phyloP scores from a whole-genome alignment of 2,113 vertebrate genomes.

The Dicerorhinus sumatrensis region DNA sequence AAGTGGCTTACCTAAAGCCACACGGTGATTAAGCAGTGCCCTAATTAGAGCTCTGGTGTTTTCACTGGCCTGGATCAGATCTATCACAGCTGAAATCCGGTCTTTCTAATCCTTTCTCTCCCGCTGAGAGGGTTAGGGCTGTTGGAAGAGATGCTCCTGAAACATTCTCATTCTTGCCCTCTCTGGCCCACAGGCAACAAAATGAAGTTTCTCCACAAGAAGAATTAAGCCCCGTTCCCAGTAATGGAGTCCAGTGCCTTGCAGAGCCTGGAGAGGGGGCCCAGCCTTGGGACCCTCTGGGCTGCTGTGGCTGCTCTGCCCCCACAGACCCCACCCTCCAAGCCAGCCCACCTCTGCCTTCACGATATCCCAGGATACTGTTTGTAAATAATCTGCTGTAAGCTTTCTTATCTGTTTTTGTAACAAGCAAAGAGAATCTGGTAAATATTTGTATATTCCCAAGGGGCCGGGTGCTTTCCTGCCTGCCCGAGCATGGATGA shows the following conservation, averaged over 20 bases:
- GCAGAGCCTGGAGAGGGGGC: constrained; percentile 39
- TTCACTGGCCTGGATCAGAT: neutral
- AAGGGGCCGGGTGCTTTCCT: constrained; percentile 86
- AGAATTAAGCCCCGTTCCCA: constrained; percentile 90
- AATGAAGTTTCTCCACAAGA: constrained; percentile 99
- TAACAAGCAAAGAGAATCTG: constrained; percentile 88
- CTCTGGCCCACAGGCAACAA: constrained; percentile 92
- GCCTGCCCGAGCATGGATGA: constrained; percentile 80
- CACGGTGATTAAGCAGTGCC: neutral
- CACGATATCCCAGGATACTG: constrained; percentile 79
- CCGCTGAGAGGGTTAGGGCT: neutral
- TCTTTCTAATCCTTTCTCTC: neutral
- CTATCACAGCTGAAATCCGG: neutral
- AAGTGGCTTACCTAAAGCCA: neutral
- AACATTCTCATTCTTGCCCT: constrained; percentile 35
- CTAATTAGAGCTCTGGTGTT: neutral
- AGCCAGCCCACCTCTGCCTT: constrained; percentile 77
- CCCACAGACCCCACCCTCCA: constrained; percentile 57
- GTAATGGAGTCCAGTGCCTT: constrained; percentile 66
- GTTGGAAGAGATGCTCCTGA: neutral
- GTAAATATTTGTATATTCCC: constrained; percentile 93
- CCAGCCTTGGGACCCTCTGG: neutral
- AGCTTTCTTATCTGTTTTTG: constrained; percentile 89
- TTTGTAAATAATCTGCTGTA: constrained; percentile 91
- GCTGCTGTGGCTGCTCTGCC: constrained; percentile 60